Conservation (phyloP, 2,113 vertebrate genomes). For the Plecotus auritus region DNA sequence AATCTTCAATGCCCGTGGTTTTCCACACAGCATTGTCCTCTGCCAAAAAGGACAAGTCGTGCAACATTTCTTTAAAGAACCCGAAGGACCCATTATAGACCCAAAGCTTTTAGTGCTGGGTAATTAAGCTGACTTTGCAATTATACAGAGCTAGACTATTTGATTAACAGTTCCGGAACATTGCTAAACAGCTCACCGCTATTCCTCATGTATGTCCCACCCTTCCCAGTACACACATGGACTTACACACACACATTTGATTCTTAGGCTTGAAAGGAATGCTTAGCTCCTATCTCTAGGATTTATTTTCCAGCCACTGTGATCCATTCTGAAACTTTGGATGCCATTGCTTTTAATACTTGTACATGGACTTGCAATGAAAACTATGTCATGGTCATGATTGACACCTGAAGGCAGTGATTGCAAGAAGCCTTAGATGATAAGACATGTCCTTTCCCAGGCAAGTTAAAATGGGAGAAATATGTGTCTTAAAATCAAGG, state of each 20-base stretch:
- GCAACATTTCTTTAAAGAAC: neutral
- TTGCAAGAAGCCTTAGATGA: neutral
- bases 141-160: neutral
- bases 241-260: neutral
- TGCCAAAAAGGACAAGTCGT: neutral
- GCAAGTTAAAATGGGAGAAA: neutral
- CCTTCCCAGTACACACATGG: neutral
- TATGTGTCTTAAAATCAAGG: neutral
- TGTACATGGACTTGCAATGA: neutral
- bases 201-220: neutral
- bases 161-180: neutral
- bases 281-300: neutral
- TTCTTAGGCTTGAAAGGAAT: neutral
- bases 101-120: neutral
- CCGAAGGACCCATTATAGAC: neutral
- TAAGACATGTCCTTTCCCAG: neutral
- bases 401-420: neutral
- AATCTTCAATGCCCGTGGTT: neutral
- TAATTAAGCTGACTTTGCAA: neutral
- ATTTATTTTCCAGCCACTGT: neutral
- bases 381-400: neutral
- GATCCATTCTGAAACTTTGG: neutral
- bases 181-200: neutral
- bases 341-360: neutral
- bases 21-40: neutral